These are phyloP conservation scores for Oxyteleia sp. DNA, from an alignment of 2,888 invertebrate species.

Conservation along the genomic window DNA sequence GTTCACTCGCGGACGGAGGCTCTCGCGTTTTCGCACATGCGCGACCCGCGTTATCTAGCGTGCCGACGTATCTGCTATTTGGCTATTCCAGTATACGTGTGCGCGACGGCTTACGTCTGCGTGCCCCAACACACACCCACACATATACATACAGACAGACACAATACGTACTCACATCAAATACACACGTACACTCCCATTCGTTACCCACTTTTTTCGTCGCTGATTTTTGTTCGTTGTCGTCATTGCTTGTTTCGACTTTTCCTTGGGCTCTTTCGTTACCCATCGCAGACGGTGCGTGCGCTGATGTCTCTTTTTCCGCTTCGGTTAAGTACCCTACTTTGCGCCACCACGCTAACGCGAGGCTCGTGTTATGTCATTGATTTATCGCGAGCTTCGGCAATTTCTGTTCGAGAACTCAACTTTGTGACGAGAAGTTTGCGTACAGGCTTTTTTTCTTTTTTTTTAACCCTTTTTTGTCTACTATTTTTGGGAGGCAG, in stretches of 20 bases:
- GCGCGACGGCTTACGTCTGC: constrained; percentile 7
- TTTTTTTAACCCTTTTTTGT: no score
- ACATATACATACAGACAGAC: no score
- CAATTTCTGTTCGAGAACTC: no score
- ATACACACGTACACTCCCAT: no score
- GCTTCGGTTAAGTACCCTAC: constrained; percentile 29
- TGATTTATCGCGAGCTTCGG: constrained; percentile 34
- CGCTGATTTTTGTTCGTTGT: neutral
- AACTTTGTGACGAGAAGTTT: no score
- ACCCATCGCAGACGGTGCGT: no score
- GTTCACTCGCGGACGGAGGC: constrained; percentile 55
- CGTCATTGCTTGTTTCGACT: no score
- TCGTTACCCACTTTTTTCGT: neutral
- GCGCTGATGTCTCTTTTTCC: neutral
- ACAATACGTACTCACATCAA: no score
- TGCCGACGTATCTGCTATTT: constrained; percentile 68
- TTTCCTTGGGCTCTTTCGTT: no score
- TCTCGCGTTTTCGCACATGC: constrained; percentile 62
- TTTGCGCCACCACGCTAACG: constrained; percentile 21
- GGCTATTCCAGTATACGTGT: constrained; percentile 55
- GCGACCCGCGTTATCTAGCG: constrained; percentile 62
- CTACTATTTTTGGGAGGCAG: no score
- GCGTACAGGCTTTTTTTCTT: no score
- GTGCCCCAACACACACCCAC: constrained; percentile 22
- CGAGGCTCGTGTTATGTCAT: constrained; percentile 25